Evolutionary conservation across 2,797 vertebrate species (phyloP).

Genomic region (Tachyglossus aculeatus): DNA sequence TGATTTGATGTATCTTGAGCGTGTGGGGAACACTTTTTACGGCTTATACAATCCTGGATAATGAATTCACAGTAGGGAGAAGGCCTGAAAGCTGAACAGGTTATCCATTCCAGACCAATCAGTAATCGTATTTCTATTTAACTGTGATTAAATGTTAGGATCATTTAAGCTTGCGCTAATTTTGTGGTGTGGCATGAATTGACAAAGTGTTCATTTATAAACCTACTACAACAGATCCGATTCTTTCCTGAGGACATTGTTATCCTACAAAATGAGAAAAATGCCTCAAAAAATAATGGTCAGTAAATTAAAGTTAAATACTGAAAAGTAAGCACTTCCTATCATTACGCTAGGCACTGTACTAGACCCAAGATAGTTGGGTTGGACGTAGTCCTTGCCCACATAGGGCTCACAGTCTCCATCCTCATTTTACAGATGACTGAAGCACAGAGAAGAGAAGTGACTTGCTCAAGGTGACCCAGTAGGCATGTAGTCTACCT

Average conservation of each 20-base stretch:
- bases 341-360: no score
- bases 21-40: conserved; percentile 43
- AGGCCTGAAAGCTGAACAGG: conserved; percentile 33
- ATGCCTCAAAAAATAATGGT: conserved; percentile 1
- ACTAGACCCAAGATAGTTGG: no score
- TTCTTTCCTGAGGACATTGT: conserved; percentile 8
- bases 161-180: not conserved
- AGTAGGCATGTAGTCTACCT: no score
- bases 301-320: no score
- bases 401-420: no score
- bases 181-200: conserved; percentile 36
- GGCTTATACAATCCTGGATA: conserved; percentile 30
- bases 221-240: conserved; percentile 28
- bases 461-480: no score
- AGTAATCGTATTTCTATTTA: conserved; percentile 47
- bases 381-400: no score
- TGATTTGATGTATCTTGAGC: conserved; percentile 29
- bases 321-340: no score
- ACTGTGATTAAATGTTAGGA: conserved; percentile 23
- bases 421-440: no score
- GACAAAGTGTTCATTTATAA: conserved; percentile 14
- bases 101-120: conserved; percentile 7
- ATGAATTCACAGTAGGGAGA: conserved; percentile 41
- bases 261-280: not conserved
- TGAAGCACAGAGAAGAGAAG: no score